A percentile compares a stretch with the other conserved stretches of the same genome.
Evolutionary conservation across 2,113 vertebrate genomes (phyloP).

Genomic region (Eretmochelys imbricata): DNA sequence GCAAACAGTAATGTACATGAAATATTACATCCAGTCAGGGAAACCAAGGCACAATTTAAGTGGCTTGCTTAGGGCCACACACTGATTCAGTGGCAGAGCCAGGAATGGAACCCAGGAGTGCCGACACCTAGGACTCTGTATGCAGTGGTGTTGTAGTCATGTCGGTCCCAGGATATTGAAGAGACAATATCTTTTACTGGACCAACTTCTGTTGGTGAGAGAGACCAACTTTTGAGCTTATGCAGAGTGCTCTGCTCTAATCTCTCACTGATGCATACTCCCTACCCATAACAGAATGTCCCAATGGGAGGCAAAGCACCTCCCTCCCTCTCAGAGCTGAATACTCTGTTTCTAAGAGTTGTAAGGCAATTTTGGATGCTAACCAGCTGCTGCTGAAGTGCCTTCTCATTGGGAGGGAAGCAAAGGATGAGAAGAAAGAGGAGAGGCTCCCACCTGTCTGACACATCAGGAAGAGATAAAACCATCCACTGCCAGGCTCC

Average conservation of each 20-base stretch:
- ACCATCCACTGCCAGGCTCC: conserved; percentile 86
- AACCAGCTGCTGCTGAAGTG: background rate
- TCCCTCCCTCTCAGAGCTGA: background rate
- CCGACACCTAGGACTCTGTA: background rate
- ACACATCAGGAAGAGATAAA: conserved; percentile 86
- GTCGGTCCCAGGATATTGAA: background rate
- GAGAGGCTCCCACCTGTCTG: conserved; percentile 86
- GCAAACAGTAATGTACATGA: background rate
- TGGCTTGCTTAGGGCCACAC: background rate
- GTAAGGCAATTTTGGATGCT: background rate
- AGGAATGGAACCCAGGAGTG: background rate
- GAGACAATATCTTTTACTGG: background rate
- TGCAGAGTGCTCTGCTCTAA: background rate
- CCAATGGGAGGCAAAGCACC: rapidly evolving
- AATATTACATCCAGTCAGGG: background rate
- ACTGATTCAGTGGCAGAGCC: background rate
- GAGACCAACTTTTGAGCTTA: background rate
- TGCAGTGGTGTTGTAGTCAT: background rate
- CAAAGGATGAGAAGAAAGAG: background rate
- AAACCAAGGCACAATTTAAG: background rate
- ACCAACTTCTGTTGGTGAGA: background rate
- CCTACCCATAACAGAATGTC: background rate
- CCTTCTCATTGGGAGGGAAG: background rate
- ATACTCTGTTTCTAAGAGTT: background rate
- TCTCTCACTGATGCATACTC: background rate